These are phyloP conservation scores for Dicycla oo DNA, from an alignment of 2,888 invertebrate species.

Conservation along the genomic window DNA sequence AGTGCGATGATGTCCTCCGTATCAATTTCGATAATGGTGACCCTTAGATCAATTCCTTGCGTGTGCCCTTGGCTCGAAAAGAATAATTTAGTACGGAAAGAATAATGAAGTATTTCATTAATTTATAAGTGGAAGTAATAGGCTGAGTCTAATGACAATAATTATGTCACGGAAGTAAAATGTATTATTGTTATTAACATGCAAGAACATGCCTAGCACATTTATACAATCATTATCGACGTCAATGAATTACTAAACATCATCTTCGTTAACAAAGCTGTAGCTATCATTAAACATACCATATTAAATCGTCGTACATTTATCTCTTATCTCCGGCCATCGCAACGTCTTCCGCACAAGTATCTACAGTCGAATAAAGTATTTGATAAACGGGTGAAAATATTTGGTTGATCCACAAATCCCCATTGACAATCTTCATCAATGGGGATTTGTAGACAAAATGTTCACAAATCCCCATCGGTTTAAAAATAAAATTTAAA, in stretches of 20 bases:
- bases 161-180: slow-evolving; percentile 21
- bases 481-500: too few relatives aligned
- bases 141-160: neutral
- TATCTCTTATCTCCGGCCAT: slow-evolving; percentile 8
- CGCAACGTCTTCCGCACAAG: slow-evolving; percentile 3
- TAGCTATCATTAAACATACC: slow-evolving; percentile 15
- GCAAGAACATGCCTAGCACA: slow-evolving; percentile 4
- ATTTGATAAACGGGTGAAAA: neutral
- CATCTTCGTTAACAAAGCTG: slow-evolving; percentile 3
- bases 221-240: slow-evolving; percentile 16
- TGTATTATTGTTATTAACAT: slow-evolving; percentile 1
- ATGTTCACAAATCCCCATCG: too few relatives aligned
- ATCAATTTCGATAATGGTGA: neutral
- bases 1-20: too few relatives aligned
- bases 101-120: too few relatives aligned
- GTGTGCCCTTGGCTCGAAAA: neutral
- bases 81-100: neutral
- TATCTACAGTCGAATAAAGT: neutral
- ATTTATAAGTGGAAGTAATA: neutral
- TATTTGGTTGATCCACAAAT: too few relatives aligned
- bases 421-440: too few relatives aligned
- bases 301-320: slow-evolving; percentile 18
- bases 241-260: slow-evolving; percentile 8
- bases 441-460: too few relatives aligned
- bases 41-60: neutral